Base-by-base conservation (phyloP, 2,888 invertebrate species). In the Hybos culiciformis region DNA sequence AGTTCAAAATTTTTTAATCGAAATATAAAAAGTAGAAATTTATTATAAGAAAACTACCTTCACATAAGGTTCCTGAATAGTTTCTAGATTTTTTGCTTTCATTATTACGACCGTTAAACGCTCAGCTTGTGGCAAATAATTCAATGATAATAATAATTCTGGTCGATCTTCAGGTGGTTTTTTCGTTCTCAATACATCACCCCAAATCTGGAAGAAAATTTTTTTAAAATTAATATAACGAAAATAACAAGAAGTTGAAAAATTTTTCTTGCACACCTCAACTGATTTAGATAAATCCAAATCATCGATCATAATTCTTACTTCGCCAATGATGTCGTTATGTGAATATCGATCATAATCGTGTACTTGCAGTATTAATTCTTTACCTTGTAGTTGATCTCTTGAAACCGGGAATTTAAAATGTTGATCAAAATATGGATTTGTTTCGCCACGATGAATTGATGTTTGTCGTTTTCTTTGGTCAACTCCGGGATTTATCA, bases 371-470 rank as follows among this genome's bases (percentile, higher is more conserved):
- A 66, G 48, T 15, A 64, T 55, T 39, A 88, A 67, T 19, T 77
- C 80, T 63, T 84, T 86, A 45, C 85, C 83, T 41, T 78, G 76
- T 36, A 91, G 69, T 51, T 91, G 88, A 53, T 91, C 90, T 53
- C 85, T 83, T 12, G 88, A 85, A 8, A 91, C 83, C 1, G 91
- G 90, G 61, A 91, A 91, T 67, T 90, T 91, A 69, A 91, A 91
- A 61, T 84, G 83, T 60, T 91, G 87, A 69, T 91, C 85, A 63
- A 88, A 91, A 66, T 82, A 81, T 0, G 90, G 90, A 66, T 87
- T 86, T 8, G 82, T 75, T 54, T 87, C 83, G 60, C 85, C 85
- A 46, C 85, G 73, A 59, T 85, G 83, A 37, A 88, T 84, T 12
- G 79, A 77, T 0, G 90, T 88, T 63, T 91, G 87, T 5, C 91